Base-by-base conservation (phyloP, 2,888 invertebrate species). In the Physocephala rufipes region DNA sequence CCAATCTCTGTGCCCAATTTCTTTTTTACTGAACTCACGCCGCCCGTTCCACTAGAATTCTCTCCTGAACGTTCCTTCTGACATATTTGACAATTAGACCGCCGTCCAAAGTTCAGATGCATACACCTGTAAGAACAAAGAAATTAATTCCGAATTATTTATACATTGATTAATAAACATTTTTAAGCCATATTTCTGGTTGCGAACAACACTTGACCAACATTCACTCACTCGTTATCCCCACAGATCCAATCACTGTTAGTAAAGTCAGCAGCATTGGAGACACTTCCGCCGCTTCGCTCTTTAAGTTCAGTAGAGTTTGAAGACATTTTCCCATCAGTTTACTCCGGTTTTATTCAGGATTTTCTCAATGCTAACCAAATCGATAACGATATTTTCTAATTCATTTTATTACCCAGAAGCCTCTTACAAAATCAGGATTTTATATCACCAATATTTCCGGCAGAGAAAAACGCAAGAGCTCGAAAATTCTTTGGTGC, bases 1-100 rank as follows among this genome's bases (percentile, higher is more conserved):
- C 99, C 99, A 79, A 99, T 98, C 88, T 99, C 99, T 73, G 95
- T 95, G 0, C 97, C 95, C 64, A 96, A 89, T 87, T 95, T 95
- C 86, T 94, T 95, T 79, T 84, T 83, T 65, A 75, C 79, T 66
- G 77, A 79, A 73, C 77, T 78, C 73, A 77, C 79, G 68, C 80
- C 71, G 64, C 82, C 80, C n/a, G 78, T 76, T 28, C 67, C 74
- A 49, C 74, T 72, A 26, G 76, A 73, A 30, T 74, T 73, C 55
- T 79, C 82, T 63, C 76, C 78, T 71, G 76, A 76, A 36, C 75
- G 77, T 58, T 82, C 82, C 15, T 81, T 79, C 68, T 79, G 76
- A 88, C 97, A 98, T 79, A 96, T 91, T 88, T 97, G 97, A 87
- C 98, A 98, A 79, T 93, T 91, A 79, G 89, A 90, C 79, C 97